Conservation (phyloP, 2,113 vertebrate species). For the Pampusana beccarii region DNA sequence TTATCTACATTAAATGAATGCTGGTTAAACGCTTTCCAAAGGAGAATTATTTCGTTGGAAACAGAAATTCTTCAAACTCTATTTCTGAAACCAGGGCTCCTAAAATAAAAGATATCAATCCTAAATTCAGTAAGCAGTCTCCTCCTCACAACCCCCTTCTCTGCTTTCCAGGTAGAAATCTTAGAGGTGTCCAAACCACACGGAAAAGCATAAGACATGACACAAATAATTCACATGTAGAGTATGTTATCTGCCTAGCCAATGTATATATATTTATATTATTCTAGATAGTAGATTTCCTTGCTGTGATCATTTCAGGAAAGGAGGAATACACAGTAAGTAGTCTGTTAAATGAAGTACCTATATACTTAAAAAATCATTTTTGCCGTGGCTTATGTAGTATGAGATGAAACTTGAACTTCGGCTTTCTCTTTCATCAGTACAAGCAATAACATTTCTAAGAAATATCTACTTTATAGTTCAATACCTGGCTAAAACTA, state of each 20-base stretch:
- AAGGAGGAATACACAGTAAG: neutral
- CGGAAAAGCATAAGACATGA: neutral
- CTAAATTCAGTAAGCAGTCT: neutral
- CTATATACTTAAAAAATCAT: neutral
- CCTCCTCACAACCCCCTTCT: neutral
- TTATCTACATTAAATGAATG: neutral
- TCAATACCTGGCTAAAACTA: neutral
- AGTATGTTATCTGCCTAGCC: neutral
- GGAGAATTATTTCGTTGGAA: neutral
- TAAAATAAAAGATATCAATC: neutral
- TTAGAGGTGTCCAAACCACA: neutral
- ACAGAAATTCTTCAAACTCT: neutral
- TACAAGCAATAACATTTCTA: neutral
- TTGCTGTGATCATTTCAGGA: neutral
- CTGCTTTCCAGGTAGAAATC: neutral
- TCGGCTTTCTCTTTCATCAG: neutral
- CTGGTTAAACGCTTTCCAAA: neutral
- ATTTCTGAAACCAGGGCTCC: neutral
- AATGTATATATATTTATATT: neutral
- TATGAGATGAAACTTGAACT: neutral
- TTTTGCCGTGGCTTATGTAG: neutral
- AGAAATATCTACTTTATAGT: neutral
- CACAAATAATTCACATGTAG: neutral
- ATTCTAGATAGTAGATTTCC: neutral
- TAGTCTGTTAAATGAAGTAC: neutral